Evolutionary conservation across 2,888 invertebrate genomes (phyloP).

Genomic region (Epirrita christyi): DNA sequence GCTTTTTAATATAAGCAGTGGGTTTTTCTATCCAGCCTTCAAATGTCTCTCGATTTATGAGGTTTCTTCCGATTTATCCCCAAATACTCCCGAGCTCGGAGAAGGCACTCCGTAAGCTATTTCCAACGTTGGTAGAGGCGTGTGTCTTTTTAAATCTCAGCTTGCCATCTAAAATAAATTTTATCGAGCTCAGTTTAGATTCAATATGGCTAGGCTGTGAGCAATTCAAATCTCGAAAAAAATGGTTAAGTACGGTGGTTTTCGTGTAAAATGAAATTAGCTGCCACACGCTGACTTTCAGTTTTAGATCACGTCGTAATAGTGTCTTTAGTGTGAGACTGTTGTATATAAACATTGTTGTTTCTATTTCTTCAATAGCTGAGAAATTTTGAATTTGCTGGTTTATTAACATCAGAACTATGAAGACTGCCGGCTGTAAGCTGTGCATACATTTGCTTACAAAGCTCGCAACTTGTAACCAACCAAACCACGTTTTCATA

Average conservation of each 20-base stretch:
- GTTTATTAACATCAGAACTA: not conserved
- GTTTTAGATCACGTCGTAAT: not conserved
- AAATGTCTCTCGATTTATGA: conserved; percentile 16
- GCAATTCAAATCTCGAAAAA: too few relatives aligned
- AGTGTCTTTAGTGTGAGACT: not conserved
- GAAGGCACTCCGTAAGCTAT: not conserved
- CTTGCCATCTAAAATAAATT: not conserved
- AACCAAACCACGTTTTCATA: not conserved
- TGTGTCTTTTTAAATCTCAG: not conserved
- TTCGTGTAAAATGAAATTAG: not conserved
- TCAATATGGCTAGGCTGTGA: too few relatives aligned
- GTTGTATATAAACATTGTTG: not conserved
- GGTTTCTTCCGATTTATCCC: conserved; percentile 16
- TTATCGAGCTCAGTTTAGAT: not conserved
- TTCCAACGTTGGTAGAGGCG: not conserved
- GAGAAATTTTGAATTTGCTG: not conserved
- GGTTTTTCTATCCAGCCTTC: not conserved
- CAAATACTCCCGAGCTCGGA: not conserved
- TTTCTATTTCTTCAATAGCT: not conserved
- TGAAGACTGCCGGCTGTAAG: not conserved
- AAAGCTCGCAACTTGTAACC: not conserved
- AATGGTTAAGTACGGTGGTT: too few relatives aligned
- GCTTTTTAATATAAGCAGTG: not conserved
- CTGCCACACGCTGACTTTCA: not conserved
- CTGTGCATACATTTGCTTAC: not conserved